phyloP scores from a whole-genome alignment of 2,797 vertebrate species.

The Lepus townsendii region DNA sequence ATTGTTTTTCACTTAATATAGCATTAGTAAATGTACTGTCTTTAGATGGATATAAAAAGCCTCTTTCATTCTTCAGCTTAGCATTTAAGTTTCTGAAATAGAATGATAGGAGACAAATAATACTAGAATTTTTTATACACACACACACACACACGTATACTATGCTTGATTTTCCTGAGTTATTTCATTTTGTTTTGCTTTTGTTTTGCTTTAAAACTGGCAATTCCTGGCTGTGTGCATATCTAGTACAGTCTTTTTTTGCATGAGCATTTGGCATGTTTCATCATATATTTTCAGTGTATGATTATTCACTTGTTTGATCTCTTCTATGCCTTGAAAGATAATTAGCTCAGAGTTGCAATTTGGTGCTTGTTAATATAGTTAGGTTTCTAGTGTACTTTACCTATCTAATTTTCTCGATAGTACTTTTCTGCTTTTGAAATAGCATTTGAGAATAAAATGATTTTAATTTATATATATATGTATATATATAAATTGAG shows the following conservation, averaged over 20 bases:
- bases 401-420: conserved; percentile 47
- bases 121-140: not conserved
- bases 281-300: conserved; percentile 43
- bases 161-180: conserved; percentile 8
- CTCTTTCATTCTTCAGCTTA: conserved; percentile 33
- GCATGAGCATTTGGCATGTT: not conserved
- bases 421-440: conserved; percentile 10
- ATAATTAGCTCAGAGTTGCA: conserved; percentile 5
- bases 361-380: conserved; percentile 40
- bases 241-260: not conserved
- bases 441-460: conserved; percentile 55
- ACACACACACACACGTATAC: not conserved
- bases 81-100: conserved; percentile 11
- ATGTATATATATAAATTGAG: conserved; percentile 4
- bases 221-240: not conserved
- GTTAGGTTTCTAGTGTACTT: conserved; percentile 38
- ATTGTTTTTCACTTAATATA: conserved; percentile 17
- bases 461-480: conserved; percentile 28
- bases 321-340: not conserved
- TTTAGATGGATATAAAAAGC: not conserved
- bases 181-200: conserved; percentile 17
- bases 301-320: not conserved
- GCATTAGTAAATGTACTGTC: not conserved
- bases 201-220: conserved; percentile 49
- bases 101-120: conserved; percentile 28